Evolutionary conservation across 2,888 invertebrate genomes (phyloP), one percentile per base, ranked within the genome.

Genomic region (Tetheella fluctuosa): DNA sequence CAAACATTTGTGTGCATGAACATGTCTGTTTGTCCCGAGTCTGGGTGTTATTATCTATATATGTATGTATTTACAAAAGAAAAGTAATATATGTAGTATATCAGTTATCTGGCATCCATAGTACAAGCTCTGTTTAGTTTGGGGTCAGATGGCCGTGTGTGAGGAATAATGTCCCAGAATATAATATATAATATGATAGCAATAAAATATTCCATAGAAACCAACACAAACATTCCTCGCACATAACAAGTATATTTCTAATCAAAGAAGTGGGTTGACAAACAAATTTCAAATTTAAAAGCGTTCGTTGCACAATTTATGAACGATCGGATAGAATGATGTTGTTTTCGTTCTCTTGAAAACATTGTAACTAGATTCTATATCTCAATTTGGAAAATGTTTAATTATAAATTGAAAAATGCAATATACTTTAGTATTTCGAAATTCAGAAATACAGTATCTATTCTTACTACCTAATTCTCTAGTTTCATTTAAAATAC

Each of bases 221-320:
- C 17, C 20, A 20, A 5, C n/a, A 48, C n/a, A 48, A 55, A 54
- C 54, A 54, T 55, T 34, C 5, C 20, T 54, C 30, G 28, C 12
- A 54, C 13, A 20, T 34, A 54, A 54, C 55, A 34, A 55, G 34
- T 13, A 17, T 5, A 17, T 34, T 17, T 12, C 10, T 10, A 34
- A 17, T 4, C 15, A 37, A 37, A 20, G 20, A 34, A 34, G 55
- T 34, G 6, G 20, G 55, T 12, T 20, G 20, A 55, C 55, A 55
- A 53, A 53, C 53, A 53, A 55, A 55, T 54, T n/a, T 28, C 13
- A 55, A 55, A 55, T 34, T 55, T 55, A 37, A 55, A 28, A 55
- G 34, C 13, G 54, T 12, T 34, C 34, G 34, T 34, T 20, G 55
- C 23, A 34, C 55, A 55, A 55, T 55, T 37, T 55, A 23, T 55